Base-by-base conservation (phyloP, 1,140 invertebrate genomes). In the Calephelis virginiensis region DNA sequence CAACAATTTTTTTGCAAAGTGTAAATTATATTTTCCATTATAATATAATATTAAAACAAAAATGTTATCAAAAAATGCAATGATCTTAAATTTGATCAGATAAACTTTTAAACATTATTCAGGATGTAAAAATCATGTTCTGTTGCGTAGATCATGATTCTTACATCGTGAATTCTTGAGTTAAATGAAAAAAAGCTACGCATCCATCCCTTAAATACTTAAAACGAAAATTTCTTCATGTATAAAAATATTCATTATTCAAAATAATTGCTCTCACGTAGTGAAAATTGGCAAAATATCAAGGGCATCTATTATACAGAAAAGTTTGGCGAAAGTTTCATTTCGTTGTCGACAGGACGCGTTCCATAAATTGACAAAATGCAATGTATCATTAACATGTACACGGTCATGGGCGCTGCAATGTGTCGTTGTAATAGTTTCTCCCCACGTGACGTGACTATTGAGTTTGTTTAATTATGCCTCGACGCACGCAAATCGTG, bases 321-420 rank as follows among this genome's bases (percentile, higher is more conserved):
- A 74, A 61, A 14, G 47, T 66, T 69, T 75, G 73, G 75, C 69
- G 79, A 78, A 80, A 80, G 78, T 77, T 76, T 78, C 77, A 76
- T 82, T 85, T 81, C 73, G 64, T 63, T 71, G 73, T 79, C 70
- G 76, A 66, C 83, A 87, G 85, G 85, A 87, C 87, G 77, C 80
- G 81, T 68, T 81, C 83, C 71, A 77, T 82, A 82, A 83, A 82
- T 85, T 82, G 75, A 76, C 56, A 81, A 75, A 85, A 82, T 82
- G 76, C 78, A 81, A 72, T 70, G 66, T 72, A 63, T 62, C 50
- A 82, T 85, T 85, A 78, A 72, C 83, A 84, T 88, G 80, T 72
- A 64, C 71, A 66, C 77, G 75, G 82, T 84, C 81, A 85, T 79
- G 79, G 77, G 74, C 72, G 64, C 61, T 68, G 66, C 56, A 59